Conservation (phyloP, 2,113 vertebrate species). For the Aplodontia rufa region DNA sequence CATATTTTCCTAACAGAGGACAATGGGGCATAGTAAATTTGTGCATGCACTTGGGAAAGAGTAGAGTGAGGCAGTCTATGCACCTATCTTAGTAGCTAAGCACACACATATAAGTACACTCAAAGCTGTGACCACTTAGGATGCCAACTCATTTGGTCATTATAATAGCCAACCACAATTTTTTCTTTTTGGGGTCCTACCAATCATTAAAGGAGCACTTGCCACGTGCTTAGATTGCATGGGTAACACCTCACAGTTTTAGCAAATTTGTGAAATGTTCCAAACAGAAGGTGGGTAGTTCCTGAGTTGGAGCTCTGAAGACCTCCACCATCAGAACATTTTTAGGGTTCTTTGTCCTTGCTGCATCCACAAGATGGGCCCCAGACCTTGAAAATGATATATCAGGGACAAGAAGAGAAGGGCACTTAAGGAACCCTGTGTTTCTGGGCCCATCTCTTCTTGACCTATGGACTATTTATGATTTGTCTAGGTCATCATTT, state of each 20-base stretch:
- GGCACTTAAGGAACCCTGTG: neutral
- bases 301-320: neutral
- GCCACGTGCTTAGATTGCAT: neutral
- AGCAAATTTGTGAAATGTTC: neutral
- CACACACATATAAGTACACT: neutral
- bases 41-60: neutral
- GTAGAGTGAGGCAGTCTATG: neutral
- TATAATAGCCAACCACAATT: neutral
- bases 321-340: neutral
- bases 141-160: neutral
- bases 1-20: conserved; percentile 18
- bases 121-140: neutral
- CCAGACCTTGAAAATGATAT: neutral
- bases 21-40: conserved; percentile 20
- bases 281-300: neutral
- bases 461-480: neutral
- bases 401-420: neutral
- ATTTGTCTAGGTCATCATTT: neutral
- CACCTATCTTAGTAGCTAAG: neutral
- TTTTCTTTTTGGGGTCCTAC: neutral
- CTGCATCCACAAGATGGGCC: neutral
- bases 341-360: neutral
- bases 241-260: neutral
- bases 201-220: neutral
- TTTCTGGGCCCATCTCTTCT: neutral